Evolutionary conservation across 1,140 invertebrate genomes (phyloP).

Genomic region (Musca domestica): DNA sequence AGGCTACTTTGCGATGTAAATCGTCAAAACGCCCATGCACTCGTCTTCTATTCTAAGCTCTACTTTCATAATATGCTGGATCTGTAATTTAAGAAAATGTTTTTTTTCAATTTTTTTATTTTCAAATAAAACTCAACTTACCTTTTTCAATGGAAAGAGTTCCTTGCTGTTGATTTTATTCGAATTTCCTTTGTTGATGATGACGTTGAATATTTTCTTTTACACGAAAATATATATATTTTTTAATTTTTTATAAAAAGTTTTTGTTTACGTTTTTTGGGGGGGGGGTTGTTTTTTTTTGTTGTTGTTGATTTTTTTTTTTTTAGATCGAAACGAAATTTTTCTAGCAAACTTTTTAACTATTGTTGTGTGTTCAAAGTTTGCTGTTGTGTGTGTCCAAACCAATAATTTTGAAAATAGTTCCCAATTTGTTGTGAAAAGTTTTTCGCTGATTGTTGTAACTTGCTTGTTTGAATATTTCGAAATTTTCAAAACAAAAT

Average conservation of each 20-base stretch:
- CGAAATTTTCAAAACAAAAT: not conserved
- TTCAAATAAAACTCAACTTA: too few species aligned
- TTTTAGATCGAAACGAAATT: constrained; percentile 16
- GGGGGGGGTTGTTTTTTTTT: not conserved
- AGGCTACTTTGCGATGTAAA: too few species aligned
- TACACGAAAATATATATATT: not conserved
- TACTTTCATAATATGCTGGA: too few species aligned
- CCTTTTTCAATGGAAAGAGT: constrained; percentile 3
- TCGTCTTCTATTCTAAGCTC: too few species aligned
- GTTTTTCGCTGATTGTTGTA: constrained; percentile 1
- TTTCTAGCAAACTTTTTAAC: constrained; percentile 7
- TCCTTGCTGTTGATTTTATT: not conserved
- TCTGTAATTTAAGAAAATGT: too few species aligned
- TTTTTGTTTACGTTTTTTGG: too few species aligned
- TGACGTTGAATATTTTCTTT: too few species aligned
- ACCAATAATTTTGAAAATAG: constrained; percentile 22
- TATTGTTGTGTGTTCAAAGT: not conserved
- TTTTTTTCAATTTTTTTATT: too few species aligned
- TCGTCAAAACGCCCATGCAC: too few species aligned
- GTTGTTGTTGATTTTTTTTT: not conserved
- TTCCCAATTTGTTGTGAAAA: constrained; percentile 18
- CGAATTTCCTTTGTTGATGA: not conserved
- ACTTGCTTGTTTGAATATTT: not conserved
- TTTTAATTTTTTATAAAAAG: not conserved
- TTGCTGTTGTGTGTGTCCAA: constrained; percentile 9